These are phyloP conservation scores for Turritopsis rubra DNA, from an alignment of 30 jellyfish, hydroid and myxozoan species.

Conservation along the genomic window DNA sequence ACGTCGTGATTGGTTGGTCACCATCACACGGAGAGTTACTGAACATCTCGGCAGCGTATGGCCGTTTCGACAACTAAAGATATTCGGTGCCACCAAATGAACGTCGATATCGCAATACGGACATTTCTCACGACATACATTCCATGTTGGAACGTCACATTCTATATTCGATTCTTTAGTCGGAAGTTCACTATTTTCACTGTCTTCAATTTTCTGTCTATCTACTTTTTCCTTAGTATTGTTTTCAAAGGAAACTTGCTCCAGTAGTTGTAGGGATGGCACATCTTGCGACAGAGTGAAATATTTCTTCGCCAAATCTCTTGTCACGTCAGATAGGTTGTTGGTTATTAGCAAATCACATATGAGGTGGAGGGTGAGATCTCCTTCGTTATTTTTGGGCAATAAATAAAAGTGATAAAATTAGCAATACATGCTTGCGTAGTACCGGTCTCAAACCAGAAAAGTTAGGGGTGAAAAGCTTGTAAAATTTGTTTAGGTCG, in stretches of 20 bases:
- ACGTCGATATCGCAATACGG: constrained; percentile 16
- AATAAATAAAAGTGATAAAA: constrained; percentile 1
- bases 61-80: neutral
- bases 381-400: neutral
- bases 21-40: constrained; percentile 2
- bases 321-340: neutral
- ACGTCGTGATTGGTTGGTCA: neutral
- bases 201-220: neutral
- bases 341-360: neutral
- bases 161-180: neutral
- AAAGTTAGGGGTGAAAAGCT: neutral
- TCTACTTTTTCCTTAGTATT: neutral
- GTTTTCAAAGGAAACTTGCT: neutral
- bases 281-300: neutral
- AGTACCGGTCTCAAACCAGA: too few species aligned
- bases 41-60: constrained; percentile 8
- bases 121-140: constrained; percentile 12
- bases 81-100: neutral
- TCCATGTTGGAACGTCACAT: neutral
- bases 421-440: too few species aligned
- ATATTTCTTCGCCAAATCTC: constrained; percentile 5
- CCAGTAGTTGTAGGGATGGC: neutral
- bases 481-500: too few species aligned
- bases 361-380: neutral
- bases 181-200: neutral